Evolutionary conservation across 2,888 invertebrate species (phyloP).

Genomic region (Ganaspis brasiliensis): DNA sequence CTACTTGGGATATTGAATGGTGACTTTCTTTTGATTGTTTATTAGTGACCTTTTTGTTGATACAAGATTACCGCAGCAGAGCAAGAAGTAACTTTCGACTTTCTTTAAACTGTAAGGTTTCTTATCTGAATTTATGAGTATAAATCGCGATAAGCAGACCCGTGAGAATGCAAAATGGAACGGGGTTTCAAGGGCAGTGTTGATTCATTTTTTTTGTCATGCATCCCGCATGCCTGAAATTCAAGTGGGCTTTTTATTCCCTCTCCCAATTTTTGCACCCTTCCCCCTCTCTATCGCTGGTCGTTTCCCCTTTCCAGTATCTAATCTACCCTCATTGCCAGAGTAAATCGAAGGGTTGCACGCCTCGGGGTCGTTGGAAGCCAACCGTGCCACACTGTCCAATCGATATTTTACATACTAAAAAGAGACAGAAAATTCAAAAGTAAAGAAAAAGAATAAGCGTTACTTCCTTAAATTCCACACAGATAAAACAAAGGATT

Average conservation of each 20-base stretch:
- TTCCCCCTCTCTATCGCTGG: not conserved
- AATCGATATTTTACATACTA: slow-evolving; percentile 30
- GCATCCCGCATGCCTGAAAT: slow-evolving; percentile 31
- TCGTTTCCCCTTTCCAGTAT: slow-evolving; percentile 25
- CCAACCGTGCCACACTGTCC: slow-evolving; percentile 33
- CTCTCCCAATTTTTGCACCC: not conserved
- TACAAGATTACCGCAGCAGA: not conserved
- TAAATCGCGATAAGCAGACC: slow-evolving; percentile 15
- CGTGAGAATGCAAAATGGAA: slow-evolving; percentile 36
- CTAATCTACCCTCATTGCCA: slow-evolving; percentile 39
- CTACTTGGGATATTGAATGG: too few species aligned
- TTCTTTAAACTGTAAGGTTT: not conserved
- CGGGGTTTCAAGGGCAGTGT: slow-evolving; percentile 24
- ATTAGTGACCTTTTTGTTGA: not conserved
- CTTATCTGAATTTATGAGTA: not conserved
- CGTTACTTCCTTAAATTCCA: too few species aligned
- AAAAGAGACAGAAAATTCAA: not conserved
- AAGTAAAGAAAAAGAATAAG: not conserved
- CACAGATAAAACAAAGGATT: too few species aligned
- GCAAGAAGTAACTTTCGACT: not conserved
- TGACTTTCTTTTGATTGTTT: too few species aligned
- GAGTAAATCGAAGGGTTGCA: slow-evolving; percentile 22
- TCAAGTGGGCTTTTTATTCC: slow-evolving; percentile 25
- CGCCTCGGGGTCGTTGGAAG: slow-evolving; percentile 27
- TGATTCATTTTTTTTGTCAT: slow-evolving; percentile 19